Base-by-base conservation (phyloP, 2,888 invertebrate genomes). In the Aphidius colemani region DNA sequence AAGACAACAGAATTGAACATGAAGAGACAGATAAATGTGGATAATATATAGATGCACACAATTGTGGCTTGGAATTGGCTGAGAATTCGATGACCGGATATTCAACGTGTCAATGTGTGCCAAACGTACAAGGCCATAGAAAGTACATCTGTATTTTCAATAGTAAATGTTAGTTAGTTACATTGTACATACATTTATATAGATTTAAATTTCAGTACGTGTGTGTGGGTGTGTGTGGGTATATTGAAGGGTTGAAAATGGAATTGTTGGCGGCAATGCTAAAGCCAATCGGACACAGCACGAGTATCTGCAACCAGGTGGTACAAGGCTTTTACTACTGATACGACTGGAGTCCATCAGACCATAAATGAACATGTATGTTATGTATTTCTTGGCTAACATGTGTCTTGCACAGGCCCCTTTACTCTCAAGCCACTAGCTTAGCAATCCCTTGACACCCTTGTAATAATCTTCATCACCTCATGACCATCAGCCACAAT, bases 51-150 rank as follows among this genome's bases (percentile, higher is more conserved):
- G 51, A 53, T 64, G 50, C 59, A 45, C 58, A 57, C 53, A 46
- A 43, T 51, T 63, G 57, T 57, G 55, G 59, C 57, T 44, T 59
- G 40, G 59, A 55, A 49, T 64, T 53, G 48, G 59, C 55, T 55
- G 63, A 59, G 63, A 64, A 64, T 64, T 64, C 59, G 50, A 55
- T 39, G 48, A 13, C 44, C 53, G 59, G 55, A 59, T 64, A 55
- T 63, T 59, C 55, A 39, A 9, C 63, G 49, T 55, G 55, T 64
- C 63, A 64, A 64, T 59, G 63, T 59, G 50, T 51, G 40, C 39
- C 46, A 18, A 30, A 30, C 43, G 53, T 59, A 53, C 18, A 44
- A 41, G 30, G 48, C 30, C 5, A 48, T 46, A 63, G 13, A 18
- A 18, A 18, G 13, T 41, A 48, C 48, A 41, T 59, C 59, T 59